Percentiles rank a stretch among this genome's conserved stretches.
These are phyloP conservation scores for Synanthedon vespiformis DNA, from an alignment of 2,888 invertebrate genomes.

Conservation along the genomic window DNA sequence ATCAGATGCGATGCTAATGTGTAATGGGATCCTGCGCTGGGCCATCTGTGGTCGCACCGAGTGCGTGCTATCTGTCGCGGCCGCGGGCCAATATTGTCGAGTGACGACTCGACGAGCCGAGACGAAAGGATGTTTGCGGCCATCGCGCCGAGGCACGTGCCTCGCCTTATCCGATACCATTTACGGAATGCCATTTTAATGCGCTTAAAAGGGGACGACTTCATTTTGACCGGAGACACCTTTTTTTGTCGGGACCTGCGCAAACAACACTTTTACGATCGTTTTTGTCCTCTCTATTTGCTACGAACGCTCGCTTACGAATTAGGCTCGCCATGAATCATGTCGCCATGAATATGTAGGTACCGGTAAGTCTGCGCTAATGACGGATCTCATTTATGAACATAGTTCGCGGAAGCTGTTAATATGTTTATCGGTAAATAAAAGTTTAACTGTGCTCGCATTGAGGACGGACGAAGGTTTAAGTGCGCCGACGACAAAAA, in stretches of 20 bases:
- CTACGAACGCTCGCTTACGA: too few species aligned
- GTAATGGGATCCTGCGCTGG: constrained; percentile 2
- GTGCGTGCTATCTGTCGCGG: constrained; percentile 5
- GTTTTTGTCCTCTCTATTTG: not conserved
- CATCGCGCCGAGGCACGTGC: constrained; percentile 41
- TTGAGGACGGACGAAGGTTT: constrained; percentile 46
- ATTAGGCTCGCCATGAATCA: too few species aligned
- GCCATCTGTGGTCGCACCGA: not conserved
- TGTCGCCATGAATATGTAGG: too few species aligned
- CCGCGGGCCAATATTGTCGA: constrained; percentile 1
- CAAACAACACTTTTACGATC: constrained; percentile 13
- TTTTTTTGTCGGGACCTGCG: constrained; percentile 35
- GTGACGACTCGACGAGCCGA: constrained; percentile 1
- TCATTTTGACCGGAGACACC: constrained; percentile 35
- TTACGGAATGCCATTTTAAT: constrained; percentile 59
- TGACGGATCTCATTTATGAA: too few species aligned
- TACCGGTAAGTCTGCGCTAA: too few species aligned
- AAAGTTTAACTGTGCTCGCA: constrained; percentile 11
- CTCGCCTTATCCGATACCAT: constrained; percentile 57
- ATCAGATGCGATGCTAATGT: not conserved
- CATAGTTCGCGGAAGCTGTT: constrained; percentile 32
- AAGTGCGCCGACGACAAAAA: constrained; percentile 16
- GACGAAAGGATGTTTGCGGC: constrained; percentile 8
- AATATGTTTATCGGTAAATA: constrained; percentile 31
- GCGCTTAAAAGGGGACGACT: constrained; percentile 48